A percentile compares a stretch with the other conserved stretches of the same genome.
phyloP scores from a whole-genome alignment of 2,113 vertebrate species.

The Reinhardtius hippoglossoides region DNA sequence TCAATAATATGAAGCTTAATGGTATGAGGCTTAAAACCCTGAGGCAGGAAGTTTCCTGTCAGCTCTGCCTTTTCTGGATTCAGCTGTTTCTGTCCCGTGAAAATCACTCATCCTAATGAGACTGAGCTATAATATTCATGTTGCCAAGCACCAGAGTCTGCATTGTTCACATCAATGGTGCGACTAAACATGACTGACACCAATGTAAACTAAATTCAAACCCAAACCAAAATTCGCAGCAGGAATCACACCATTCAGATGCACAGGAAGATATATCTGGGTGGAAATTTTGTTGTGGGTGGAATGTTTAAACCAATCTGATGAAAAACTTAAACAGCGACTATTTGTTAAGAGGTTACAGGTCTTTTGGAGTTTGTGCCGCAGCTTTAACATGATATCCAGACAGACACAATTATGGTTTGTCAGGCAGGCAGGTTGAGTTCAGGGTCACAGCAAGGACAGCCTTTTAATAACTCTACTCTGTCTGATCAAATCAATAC shows the following conservation, averaged over 20 bases:
- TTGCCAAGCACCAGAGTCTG: background rate
- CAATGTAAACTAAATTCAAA: too few relatives aligned
- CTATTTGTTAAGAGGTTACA: background rate
- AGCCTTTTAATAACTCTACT: constrained; percentile 39
- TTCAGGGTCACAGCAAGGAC: constrained; percentile 64
- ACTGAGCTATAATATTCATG: background rate
- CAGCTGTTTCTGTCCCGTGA: constrained; percentile 6
- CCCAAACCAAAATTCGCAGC: background rate
- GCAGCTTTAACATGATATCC: constrained; percentile 6
- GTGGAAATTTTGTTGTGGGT: background rate
- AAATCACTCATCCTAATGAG: constrained; percentile 1
- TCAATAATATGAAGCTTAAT: background rate
- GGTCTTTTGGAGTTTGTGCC: background rate
- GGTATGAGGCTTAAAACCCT: too few relatives aligned
- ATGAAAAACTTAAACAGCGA: background rate
- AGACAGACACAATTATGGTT: constrained; percentile 32
- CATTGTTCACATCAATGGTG: background rate
- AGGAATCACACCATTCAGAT: background rate
- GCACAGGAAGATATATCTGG: background rate
- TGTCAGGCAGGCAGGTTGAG: constrained; percentile 29
- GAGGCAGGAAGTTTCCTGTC: background rate
- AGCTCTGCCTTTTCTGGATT: background rate
- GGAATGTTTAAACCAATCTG: background rate
- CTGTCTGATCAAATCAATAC: constrained; percentile 60
- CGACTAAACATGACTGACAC: background rate